Evolutionary conservation across 2,113 vertebrate species (phyloP), one percentile per base, ranked within the genome.

Genomic region (Macquaria australasica): DNA sequence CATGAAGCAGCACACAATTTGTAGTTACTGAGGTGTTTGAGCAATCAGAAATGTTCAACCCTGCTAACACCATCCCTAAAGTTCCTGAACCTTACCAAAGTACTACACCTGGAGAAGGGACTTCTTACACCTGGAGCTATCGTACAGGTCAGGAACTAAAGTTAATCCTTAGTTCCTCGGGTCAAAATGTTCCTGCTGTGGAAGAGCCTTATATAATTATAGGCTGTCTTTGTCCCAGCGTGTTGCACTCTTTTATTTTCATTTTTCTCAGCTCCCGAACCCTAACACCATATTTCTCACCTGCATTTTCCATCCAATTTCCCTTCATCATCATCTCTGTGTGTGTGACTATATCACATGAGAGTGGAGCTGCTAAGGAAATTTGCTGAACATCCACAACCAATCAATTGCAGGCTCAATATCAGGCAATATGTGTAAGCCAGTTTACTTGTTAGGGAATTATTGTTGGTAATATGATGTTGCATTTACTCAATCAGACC

Each of bases 301-400:
- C 23, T 69, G n/a, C 31, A 23, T 31, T 31, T 25, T 81, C 28
- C 37, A 8, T 77, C 58, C 28, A 59, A 18, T 37, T 68, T 63
- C 39, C 53, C 18, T 25, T 72, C 73, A 16, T 78, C 55, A 39
- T 78, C 55, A 39, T 50, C 12, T 55, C 20, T 31, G 34, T 59
- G 41, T 53, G 41, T 21, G n/a, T 34, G n/a, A 23, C 48, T 23
- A 1, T 25, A 18, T 25, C 34, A 58, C 21, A 58, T 39, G 50
- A 59, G 80, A 79, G 73, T 45, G 45, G 15, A 6, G 7, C 72
- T 21, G 60, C 28, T 8, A 2, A 48, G 50, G 51, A 11, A 62
- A 73, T 80, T 23, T 73, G 41, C 55, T 66, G 67, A 84, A 72
- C 48, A 81, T 83, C 87, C 77, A 39, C 67, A 60, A 73, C 77